These are phyloP conservation scores for Odontamblyopus lacepedii DNA, from an alignment of 2,797 vertebrate genomes.

Conservation along the genomic window DNA sequence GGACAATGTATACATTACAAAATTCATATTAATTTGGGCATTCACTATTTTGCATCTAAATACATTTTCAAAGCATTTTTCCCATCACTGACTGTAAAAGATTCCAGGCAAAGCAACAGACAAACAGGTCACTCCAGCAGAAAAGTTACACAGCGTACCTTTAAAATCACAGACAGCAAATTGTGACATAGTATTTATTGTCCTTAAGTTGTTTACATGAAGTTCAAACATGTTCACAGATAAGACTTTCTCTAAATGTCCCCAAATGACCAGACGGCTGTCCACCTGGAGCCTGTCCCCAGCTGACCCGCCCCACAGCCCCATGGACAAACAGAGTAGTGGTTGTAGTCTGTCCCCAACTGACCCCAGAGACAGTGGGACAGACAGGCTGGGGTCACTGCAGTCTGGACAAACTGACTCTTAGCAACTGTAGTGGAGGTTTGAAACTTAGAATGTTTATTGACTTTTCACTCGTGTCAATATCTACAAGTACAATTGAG, in stretches of 20 bases:
- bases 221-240: conserved; percentile 26
- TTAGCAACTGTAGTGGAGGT: conserved; percentile 5
- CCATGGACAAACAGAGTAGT: conserved; percentile 19
- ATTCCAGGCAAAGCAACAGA: too few species aligned
- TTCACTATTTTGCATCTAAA: too few species aligned
- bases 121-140: neutral
- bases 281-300: conserved; percentile 40
- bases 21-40: too few species aligned
- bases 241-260: conserved; percentile 35
- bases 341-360: conserved; percentile 18
- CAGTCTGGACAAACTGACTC: conserved; percentile 32
- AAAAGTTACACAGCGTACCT: neutral
- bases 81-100: too few species aligned
- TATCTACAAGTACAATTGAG: neutral
- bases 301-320: conserved; percentile 31
- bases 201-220: conserved; percentile 17
- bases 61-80: too few species aligned
- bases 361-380: conserved; percentile 10
- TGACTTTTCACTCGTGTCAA: neutral
- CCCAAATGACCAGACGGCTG: conserved; percentile 51
- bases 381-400: conserved; percentile 5
- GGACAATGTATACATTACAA: too few species aligned
- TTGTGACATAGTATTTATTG: neutral
- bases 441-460: conserved; percentile 4
- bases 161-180: neutral